phyloP scores from a whole-genome alignment of 2,888 invertebrate genomes.

The Rotaria magnacalcarata region DNA sequence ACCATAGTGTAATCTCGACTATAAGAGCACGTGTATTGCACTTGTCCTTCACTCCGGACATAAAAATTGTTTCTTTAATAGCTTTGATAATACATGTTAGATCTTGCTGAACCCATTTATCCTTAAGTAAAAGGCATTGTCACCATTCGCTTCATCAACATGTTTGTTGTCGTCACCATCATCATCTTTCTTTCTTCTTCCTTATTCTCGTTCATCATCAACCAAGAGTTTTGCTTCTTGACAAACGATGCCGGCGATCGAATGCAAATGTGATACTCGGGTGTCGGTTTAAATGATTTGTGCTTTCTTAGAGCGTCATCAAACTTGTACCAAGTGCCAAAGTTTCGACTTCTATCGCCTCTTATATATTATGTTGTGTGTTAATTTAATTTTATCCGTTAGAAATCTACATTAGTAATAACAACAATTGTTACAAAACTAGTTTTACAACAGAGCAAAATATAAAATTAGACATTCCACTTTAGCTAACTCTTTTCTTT shows the following conservation, averaged over 20 bases:
- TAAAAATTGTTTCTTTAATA: neutral
- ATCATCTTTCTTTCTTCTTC: neutral
- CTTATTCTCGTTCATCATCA: neutral
- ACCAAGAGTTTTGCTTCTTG: neutral
- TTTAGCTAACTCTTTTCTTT: constrained; percentile 13
- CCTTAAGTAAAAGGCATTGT: neutral
- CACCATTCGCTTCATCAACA: neutral
- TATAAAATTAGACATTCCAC: neutral
- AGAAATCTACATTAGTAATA: neutral
- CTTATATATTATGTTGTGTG: neutral
- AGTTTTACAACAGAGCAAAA: neutral
- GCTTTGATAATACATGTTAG: neutral
- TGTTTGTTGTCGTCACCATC: neutral
- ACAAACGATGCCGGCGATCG: neutral
- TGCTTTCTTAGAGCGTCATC: neutral
- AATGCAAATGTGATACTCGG: constrained; percentile 10
- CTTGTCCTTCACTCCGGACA: constrained; percentile 11
- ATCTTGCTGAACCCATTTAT: neutral
- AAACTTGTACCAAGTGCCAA: neutral
- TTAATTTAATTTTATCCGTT: constrained; percentile 16
- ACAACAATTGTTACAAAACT: neutral
- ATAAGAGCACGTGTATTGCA: neutral
- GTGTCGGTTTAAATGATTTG: constrained; percentile 25
- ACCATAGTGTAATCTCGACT: constrained; percentile 1
- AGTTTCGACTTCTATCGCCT: neutral